These are phyloP conservation scores for Pseudomyrmex dendroicus DNA, from an alignment of 1,140 invertebrate genomes.

Conservation along the genomic window DNA sequence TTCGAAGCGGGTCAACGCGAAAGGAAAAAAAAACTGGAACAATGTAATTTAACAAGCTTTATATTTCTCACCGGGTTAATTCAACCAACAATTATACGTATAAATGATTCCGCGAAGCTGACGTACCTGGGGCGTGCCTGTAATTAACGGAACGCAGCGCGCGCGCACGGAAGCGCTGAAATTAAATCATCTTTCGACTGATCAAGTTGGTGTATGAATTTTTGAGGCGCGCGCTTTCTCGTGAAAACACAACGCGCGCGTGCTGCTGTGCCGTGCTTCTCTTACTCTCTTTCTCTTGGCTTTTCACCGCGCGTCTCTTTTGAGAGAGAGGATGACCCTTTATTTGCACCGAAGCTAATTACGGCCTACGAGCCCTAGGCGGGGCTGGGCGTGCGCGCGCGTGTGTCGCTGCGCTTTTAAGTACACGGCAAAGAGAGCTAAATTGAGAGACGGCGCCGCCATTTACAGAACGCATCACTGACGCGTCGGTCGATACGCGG, in stretches of 20 bases:
- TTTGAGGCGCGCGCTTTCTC: slow-evolving; percentile 1
- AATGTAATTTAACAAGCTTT: slow-evolving; percentile 47
- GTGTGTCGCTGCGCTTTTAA: slow-evolving; percentile 55
- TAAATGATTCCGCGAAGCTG: slow-evolving; percentile 19
- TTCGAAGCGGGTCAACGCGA: slow-evolving; percentile 17
- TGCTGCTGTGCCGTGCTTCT: neutral
- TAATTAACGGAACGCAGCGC: slow-evolving; percentile 13
- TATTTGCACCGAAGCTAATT: slow-evolving; percentile 53
- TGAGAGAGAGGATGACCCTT: slow-evolving; percentile 33
- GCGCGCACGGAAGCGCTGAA: neutral
- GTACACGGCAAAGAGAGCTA: slow-evolving; percentile 53
- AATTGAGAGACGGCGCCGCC: slow-evolving; percentile 49
- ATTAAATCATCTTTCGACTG: slow-evolving; percentile 27
- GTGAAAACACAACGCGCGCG: too few species aligned
- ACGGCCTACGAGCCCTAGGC: slow-evolving; percentile 44
- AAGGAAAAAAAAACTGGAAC: slow-evolving; percentile 24
- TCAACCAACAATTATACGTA: slow-evolving; percentile 37
- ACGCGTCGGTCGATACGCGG: slow-evolving; percentile 41
- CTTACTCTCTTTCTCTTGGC: neutral
- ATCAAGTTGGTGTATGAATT: slow-evolving; percentile 18
- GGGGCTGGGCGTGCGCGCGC: neutral
- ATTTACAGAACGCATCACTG: slow-evolving; percentile 54
- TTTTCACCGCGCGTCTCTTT: slow-evolving; percentile 48
- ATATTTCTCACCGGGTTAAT: slow-evolving; percentile 39
- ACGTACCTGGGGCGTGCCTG: neutral